phyloP scores from a whole-genome alignment of 2,113 vertebrate species.

The Ctenodactylus gundi region DNA sequence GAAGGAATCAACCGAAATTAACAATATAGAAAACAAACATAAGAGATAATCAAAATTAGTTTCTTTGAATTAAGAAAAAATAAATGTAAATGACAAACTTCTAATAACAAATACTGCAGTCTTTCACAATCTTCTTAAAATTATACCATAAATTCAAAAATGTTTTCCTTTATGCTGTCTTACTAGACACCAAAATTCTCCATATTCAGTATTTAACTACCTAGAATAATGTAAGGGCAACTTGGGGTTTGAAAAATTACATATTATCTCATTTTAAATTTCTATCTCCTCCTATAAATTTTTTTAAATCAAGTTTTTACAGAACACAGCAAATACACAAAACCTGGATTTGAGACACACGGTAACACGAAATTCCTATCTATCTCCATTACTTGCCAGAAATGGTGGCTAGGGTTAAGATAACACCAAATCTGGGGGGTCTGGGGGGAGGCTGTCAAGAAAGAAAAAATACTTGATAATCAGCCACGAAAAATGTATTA shows the following conservation, averaged over 20 bases:
- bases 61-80: background rate
- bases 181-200: constrained; percentile 14
- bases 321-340: background rate
- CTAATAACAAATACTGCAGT: background rate
- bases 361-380: background rate
- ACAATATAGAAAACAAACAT: background rate
- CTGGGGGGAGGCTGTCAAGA: background rate
- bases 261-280: constrained; percentile 37
- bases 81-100: background rate
- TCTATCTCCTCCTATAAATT: background rate
- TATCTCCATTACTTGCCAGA: background rate
- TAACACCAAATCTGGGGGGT: background rate
- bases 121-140: background rate
- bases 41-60: background rate
- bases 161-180: background rate
- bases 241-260: background rate
- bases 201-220: background rate
- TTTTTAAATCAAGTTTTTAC: background rate
- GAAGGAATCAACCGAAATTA: background rate
- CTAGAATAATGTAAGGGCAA: background rate
- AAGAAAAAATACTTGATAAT: background rate
- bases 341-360: background rate
- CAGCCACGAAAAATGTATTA: background rate
- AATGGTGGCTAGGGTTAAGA: background rate
- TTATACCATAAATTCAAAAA: background rate